Evolutionary conservation across 2,797 vertebrate genomes (phyloP).

Genomic region (Galaxias olidus): DNA sequence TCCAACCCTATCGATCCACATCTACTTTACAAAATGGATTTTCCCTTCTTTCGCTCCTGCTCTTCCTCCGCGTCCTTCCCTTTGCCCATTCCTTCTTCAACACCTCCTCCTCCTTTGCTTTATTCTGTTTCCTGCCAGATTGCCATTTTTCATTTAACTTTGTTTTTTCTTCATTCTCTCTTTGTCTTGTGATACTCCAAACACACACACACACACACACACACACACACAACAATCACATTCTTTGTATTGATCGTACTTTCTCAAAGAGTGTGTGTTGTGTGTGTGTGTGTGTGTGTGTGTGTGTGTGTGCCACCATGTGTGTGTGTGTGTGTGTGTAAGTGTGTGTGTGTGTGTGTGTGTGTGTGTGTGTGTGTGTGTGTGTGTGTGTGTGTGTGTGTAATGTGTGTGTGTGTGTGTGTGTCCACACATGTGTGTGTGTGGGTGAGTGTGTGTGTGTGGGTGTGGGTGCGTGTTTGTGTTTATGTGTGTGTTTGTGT

Average conservation of each 20-base stretch:
- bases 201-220: slow-evolving; percentile 28
- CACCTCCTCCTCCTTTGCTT: too few relatives aligned
- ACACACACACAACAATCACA: slow-evolving; percentile 14
- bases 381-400: background rate
- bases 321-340: background rate
- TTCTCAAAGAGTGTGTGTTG: too few relatives aligned
- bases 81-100: slow-evolving; percentile 18
- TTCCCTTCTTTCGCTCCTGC: slow-evolving; percentile 36
- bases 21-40: slow-evolving; percentile 84
- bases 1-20: slow-evolving; percentile 79
- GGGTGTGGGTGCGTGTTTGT: background rate
- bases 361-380: background rate
- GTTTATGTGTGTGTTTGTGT: background rate
- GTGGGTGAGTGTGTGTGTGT: too few relatives aligned
- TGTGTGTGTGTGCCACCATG: slow-evolving; percentile 1
- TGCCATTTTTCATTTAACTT: slow-evolving; percentile 81
- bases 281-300: background rate
- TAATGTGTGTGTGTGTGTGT: too few relatives aligned
- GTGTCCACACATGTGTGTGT: too few relatives aligned
- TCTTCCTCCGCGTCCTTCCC: slow-evolving; percentile 46
- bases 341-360: background rate
- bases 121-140: too few relatives aligned
- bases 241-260: too few relatives aligned
- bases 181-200: background rate
- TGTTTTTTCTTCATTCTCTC: slow-evolving; percentile 45